Evolutionary conservation across 2,113 vertebrate genomes (phyloP).

Genomic region (Gobius niger): DNA sequence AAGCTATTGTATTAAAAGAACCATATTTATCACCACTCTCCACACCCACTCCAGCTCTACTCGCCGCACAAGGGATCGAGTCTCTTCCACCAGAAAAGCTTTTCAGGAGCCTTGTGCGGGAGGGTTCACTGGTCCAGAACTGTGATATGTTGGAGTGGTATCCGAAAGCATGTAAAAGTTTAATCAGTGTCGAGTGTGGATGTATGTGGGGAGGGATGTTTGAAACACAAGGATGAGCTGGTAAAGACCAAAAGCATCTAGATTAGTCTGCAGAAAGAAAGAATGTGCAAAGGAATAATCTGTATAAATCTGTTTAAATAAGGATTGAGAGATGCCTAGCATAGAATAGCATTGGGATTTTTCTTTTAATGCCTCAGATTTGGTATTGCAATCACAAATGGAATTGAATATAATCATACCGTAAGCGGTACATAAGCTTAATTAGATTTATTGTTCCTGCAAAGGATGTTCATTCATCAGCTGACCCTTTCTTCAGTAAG

Average conservation of each 20-base stretch:
- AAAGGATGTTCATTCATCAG: background rate
- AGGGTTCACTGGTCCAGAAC: conserved; percentile 47
- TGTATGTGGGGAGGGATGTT: conserved; percentile 23
- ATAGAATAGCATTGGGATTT: background rate
- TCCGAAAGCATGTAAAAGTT: conserved; percentile 62
- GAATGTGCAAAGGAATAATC: background rate
- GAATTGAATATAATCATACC: background rate
- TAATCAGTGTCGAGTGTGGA: conserved; percentile 57
- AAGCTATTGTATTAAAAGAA: conserved; percentile 78
- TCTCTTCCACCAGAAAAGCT: conserved; percentile 63
- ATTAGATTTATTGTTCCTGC: background rate
- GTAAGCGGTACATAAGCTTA: background rate
- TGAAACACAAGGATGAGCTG: conserved; percentile 24
- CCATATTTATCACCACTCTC: conserved; percentile 69
- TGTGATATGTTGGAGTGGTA: conserved; percentile 56
- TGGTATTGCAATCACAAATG: background rate
- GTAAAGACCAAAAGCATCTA: background rate
- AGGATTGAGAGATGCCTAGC: background rate
- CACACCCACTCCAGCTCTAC: conserved; percentile 44
- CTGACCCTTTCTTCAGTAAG: background rate
- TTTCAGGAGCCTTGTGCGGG: conserved; percentile 54
- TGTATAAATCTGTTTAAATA: background rate
- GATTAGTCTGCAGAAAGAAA: background rate
- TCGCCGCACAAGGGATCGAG: conserved; percentile 48
- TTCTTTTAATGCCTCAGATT: background rate